Conservation (phyloP, 2,113 vertebrate species). For the Pachyramphus minor region DNA sequence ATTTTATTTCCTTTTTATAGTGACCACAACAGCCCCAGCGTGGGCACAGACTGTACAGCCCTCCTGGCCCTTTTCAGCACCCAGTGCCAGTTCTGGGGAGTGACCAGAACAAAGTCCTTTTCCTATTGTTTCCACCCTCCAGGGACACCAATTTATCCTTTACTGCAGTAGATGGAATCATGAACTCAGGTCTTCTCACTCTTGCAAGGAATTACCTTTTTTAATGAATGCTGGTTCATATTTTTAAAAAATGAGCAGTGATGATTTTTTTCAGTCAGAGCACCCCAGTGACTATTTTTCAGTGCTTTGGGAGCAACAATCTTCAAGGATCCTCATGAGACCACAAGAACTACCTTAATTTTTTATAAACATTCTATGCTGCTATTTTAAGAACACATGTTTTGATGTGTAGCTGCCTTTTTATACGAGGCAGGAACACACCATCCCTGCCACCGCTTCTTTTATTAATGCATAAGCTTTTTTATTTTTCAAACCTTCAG, state of each 20-base stretch:
- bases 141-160: neutral
- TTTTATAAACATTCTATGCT: neutral
- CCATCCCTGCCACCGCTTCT: neutral
- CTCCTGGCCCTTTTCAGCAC: neutral
- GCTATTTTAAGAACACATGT: neutral
- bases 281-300: neutral
- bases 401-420: neutral
- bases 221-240: neutral
- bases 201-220: neutral
- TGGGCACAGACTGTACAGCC: neutral
- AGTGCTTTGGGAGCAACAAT: neutral
- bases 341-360: neutral
- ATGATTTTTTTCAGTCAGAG: neutral
- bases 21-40: neutral
- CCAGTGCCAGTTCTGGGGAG: neutral
- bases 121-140: neutral
- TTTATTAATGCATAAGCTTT: neutral
- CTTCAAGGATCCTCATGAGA: neutral
- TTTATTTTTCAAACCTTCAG: constrained; percentile 50
- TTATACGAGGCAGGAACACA: neutral
- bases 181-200: neutral
- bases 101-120: neutral
- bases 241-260: neutral
- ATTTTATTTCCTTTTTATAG: neutral
- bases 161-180: neutral